Percentiles rank a stretch among this genome's conserved stretches.
Evolutionary conservation across 2,888 invertebrate species (phyloP).

Genomic region (Iselma pallidipennis): DNA sequence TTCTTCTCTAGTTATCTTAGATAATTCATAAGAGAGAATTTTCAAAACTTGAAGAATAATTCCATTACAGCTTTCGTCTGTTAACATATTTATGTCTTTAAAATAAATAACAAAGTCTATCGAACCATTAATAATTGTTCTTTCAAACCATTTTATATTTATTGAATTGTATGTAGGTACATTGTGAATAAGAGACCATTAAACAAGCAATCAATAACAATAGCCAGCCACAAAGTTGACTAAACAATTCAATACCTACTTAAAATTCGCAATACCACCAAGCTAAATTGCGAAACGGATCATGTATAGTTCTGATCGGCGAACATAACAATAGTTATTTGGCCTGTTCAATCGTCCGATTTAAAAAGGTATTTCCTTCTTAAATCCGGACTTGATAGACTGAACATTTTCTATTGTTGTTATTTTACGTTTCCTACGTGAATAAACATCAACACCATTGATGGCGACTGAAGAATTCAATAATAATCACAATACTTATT

Average conservation of each 20-base stretch:
- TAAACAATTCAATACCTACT: conserved; percentile 44
- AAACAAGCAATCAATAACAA: conserved; percentile 38
- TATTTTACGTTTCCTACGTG: conserved; percentile 6
- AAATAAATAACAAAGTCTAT: neutral
- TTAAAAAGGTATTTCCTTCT: conserved; percentile 49
- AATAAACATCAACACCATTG: conserved; percentile 7
- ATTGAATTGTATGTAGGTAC: conserved; percentile 26
- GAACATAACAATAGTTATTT: conserved; percentile 47
- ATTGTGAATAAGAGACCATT: conserved; percentile 23
- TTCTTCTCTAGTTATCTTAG: neutral
- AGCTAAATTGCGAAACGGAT: conserved; percentile 42
- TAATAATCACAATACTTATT: too few species aligned
- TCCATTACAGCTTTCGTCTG: neutral
- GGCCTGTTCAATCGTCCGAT: conserved; percentile 47
- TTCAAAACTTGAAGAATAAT: neutral
- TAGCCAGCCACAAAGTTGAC: conserved; percentile 39
- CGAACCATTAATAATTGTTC: conserved; percentile 7
- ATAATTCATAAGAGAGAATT: neutral
- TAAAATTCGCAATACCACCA: conserved; percentile 43
- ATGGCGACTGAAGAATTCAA: neutral
- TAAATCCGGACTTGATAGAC: conserved; percentile 44
- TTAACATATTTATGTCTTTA: neutral
- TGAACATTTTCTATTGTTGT: conserved; percentile 20
- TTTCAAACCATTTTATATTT: conserved; percentile 21
- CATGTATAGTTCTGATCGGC: conserved; percentile 36